Conservation (phyloP, 1,140 invertebrate genomes). For the Neocloeon triangulifer region DNA sequence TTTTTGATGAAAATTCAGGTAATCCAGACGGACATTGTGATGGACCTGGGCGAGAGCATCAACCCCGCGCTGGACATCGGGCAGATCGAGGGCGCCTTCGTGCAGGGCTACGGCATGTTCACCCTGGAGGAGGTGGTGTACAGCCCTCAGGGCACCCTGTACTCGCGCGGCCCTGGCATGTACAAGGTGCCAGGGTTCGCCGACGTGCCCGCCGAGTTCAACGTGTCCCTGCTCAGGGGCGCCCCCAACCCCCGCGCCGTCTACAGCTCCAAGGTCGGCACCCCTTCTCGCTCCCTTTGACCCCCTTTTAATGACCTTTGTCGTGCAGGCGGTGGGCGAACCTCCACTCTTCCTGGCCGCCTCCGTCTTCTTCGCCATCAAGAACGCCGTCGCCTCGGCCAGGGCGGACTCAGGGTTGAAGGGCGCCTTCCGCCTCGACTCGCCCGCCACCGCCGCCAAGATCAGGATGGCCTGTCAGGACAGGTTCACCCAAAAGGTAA, state of each 20-base stretch:
- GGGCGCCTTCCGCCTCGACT: constrained; percentile 45
- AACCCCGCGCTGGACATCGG: constrained; percentile 94
- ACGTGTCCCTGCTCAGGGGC: constrained; percentile 75
- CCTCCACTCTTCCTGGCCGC: constrained; percentile 77
- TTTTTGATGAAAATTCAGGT: no score
- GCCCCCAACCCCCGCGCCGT: constrained; percentile 71
- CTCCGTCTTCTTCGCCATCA: constrained; percentile 73
- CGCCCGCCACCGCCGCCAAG: constrained; percentile 68
- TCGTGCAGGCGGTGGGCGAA: constrained; percentile 71
- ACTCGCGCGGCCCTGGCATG: constrained; percentile 68
- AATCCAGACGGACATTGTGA: constrained; percentile 74
- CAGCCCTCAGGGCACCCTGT: constrained; percentile 55
- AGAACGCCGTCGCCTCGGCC: constrained; percentile 65
- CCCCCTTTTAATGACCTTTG: no score
- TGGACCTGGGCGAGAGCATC: constrained; percentile 80
- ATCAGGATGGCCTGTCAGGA: constrained; percentile 82
- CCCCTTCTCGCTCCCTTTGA: no score
- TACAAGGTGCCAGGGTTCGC: constrained; percentile 84
- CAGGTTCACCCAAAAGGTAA: constrained; percentile 54
- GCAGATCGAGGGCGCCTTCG: constrained; percentile 83
- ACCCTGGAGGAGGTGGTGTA: constrained; percentile 76
- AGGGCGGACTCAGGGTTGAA: constrained; percentile 37
- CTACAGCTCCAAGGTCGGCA: constrained; percentile 73
- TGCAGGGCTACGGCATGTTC: constrained; percentile 82
- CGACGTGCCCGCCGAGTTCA: constrained; percentile 78